These are phyloP conservation scores for Heliconius hewitsoni DNA, from an alignment of 1,140 invertebrate genomes.

Conservation along the genomic window DNA sequence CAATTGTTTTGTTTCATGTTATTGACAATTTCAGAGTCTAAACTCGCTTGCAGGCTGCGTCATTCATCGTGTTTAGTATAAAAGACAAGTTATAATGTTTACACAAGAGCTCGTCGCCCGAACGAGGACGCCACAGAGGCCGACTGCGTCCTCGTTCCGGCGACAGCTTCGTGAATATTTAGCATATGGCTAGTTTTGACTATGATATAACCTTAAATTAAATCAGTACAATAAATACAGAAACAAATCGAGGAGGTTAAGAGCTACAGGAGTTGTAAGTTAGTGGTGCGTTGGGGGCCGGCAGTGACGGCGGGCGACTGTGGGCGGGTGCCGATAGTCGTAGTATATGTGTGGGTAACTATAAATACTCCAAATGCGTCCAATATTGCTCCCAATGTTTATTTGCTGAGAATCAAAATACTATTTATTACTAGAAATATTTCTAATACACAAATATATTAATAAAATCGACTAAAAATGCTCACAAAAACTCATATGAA, in stretches of 20 bases:
- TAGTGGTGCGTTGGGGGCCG: not conserved
- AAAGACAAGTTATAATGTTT: not conserved
- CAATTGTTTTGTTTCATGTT: not conserved
- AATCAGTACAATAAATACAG: constrained; percentile 14
- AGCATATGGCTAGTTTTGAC: constrained; percentile 13
- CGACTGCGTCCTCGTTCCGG: not conserved
- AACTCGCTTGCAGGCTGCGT: not conserved
- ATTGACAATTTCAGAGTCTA: not conserved
- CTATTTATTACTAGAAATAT: too few species aligned
- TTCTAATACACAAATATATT: too few species aligned
- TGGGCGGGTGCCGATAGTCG: not conserved
- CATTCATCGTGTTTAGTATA: not conserved
- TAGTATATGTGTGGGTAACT: too few species aligned
- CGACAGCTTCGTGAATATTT: not conserved
- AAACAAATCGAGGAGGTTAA: not conserved
- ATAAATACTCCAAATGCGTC: too few species aligned
- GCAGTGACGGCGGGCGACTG: not conserved
- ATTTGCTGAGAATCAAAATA: too few species aligned
- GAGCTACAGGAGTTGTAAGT: not conserved
- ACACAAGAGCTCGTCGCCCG: not conserved
- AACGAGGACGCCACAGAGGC: not conserved
- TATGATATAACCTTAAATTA: constrained; percentile 9
- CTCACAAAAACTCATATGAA: too few species aligned
- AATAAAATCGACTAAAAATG: too few species aligned
- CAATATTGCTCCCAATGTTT: too few species aligned